Evolutionary conservation across 2,888 invertebrate genomes (phyloP).

Genomic region (Cryptus armator): DNA sequence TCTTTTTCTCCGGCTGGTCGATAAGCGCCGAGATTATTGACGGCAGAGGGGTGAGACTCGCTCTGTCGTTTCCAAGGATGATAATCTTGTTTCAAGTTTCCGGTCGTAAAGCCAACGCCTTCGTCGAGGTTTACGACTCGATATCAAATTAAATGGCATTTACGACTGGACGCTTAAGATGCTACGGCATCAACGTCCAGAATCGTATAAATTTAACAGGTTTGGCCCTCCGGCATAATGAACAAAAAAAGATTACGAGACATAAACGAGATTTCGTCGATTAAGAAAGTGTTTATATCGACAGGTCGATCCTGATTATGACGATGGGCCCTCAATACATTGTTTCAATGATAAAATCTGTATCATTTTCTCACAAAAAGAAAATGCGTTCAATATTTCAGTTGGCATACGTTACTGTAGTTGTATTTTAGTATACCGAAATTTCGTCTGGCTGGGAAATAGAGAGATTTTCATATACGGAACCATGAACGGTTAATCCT

Average conservation of each 20-base stretch:
- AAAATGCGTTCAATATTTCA: too few species aligned
- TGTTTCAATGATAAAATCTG: not conserved
- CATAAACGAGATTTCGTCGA: conserved; percentile 52
- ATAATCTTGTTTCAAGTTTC: conserved; percentile 64
- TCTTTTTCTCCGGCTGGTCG: not conserved
- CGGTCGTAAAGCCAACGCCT: conserved; percentile 59
- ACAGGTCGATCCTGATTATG: too few species aligned
- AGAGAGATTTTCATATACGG: conserved; percentile 33
- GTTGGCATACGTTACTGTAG: not conserved
- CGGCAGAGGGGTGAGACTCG: conserved; percentile 51
- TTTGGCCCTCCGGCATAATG: conserved; percentile 2
- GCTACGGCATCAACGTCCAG: conserved; percentile 23
- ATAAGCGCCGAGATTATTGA: conserved; percentile 18
- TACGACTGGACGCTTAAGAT: conserved; percentile 69
- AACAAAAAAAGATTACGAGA: conserved; percentile 29
- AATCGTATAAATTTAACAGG: conserved; percentile 52
- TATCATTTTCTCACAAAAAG: not conserved
- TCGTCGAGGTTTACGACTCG: conserved; percentile 73
- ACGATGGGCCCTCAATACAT: not conserved
- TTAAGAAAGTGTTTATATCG: conserved; percentile 38
- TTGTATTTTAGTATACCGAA: not conserved
- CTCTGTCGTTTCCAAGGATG: conserved; percentile 41
- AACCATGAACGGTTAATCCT: conserved; percentile 38
- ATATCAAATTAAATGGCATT: conserved; percentile 76
- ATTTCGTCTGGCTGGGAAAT: not conserved